Conservation (phyloP, 2,797 vertebrate species). For the Steatocranus sp. region DNA sequence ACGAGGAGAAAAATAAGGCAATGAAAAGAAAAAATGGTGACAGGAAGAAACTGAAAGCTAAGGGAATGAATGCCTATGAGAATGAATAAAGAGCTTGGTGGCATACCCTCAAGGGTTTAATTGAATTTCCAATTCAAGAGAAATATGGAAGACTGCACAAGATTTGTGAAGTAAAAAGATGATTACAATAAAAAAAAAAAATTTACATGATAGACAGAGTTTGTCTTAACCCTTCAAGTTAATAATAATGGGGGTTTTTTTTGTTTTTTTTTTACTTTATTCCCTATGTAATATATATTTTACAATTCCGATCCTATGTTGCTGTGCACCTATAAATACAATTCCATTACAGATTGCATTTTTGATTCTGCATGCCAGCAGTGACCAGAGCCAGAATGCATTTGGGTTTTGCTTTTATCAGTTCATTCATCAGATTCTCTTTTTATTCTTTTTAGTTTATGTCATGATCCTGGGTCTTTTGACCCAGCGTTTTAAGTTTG, state of each 20-base stretch:
- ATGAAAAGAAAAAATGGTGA: not conserved
- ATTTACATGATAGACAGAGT: not conserved
- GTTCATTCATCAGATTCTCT: not conserved
- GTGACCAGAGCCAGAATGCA: not conserved
- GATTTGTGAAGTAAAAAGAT: not conserved
- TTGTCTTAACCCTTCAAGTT: not conserved
- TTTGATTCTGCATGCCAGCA: not conserved
- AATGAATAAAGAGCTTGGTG: conserved; percentile 17
- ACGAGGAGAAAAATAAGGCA: conserved; percentile 7
- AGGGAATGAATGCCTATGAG: conserved; percentile 2
- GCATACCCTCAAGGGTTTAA: not conserved
- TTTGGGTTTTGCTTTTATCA: not conserved
- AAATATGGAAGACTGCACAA: not conserved
- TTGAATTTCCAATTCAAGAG: conserved; percentile 18
- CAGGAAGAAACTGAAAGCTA: not conserved
- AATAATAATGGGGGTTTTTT: not conserved
- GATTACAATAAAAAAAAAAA: not conserved
- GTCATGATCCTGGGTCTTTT: too few relatives aligned
- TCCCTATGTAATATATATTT: not conserved
- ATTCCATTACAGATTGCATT: not conserved
- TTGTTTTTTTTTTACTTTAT: fast-evolving
- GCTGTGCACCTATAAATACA: not conserved
- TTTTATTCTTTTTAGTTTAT: not conserved
- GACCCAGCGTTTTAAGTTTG: too few relatives aligned
- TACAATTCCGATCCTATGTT: not conserved